Base-by-base conservation (phyloP, 2,797 vertebrate genomes). In the Psittacula derbiana region DNA sequence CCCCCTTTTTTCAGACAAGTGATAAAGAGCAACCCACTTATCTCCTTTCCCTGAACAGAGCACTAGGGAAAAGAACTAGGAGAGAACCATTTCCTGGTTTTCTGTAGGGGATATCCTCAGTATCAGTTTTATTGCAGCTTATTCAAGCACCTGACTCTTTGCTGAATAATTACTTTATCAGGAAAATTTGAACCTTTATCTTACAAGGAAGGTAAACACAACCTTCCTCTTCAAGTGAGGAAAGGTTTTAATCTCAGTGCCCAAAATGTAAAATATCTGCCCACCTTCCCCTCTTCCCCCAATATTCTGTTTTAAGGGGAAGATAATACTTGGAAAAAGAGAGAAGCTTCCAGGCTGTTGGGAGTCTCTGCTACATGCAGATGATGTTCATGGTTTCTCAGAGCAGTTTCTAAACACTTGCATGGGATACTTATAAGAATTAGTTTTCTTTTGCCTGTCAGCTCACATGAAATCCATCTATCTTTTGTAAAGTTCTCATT, bases 231-330 rank as follows among this genome's bases (percentile, higher is more conserved):
- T 69, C 40, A 70, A 38, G 2, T 17, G 20, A 79, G 18, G 8
- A 36, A 79, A 57, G 11, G 36, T 36, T 73, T 52, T 83, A 28
- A 6, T 76, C 31, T 70, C 24, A 30, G 19, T 49, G 16, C 19
- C 5, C 28, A 72, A 27, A 40, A 47, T 16, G 31, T 49, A 43
- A 38, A 73, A 43, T 70, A 66, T 33, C 21, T 49, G 20, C 11
- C 3, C 4, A 8, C 23, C 23, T 60, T 36, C 8, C 10, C 16
- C 3, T 4, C 14, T 49, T 8, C 4, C 8, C 2, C 27, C 62
- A 67, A 43, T 65, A 40, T 30, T 79, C 27, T 69, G 6, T 52
- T 49, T 47, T 43, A 52, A 61, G 25, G 19, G 33, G 31, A 76
- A 76, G 13, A 28, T 44, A 8, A 33, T 78, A 47, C 11, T 27